phyloP scores from a whole-genome alignment of 2,113 vertebrate species.

The Apistogramma diplotaenia region DNA sequence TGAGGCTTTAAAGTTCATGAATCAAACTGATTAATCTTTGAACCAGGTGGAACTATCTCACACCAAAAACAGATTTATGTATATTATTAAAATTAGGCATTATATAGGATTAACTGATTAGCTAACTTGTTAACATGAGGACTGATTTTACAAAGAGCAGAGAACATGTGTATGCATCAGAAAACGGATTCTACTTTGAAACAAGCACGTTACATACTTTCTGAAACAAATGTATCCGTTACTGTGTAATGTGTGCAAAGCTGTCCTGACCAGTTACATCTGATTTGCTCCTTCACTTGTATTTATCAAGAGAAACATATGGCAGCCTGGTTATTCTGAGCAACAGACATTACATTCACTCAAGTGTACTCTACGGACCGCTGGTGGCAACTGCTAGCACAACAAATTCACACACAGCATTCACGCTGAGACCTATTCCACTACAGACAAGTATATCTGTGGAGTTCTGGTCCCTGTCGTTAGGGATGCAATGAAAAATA shows the following conservation, averaged over 20 bases:
- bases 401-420: not conserved
- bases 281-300: not conserved
- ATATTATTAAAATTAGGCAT: not conserved
- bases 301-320: constrained; percentile 8
- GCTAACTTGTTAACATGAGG: not conserved
- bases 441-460: not conserved
- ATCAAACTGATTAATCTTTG: not conserved
- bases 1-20: not conserved
- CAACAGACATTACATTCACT: constrained; percentile 10
- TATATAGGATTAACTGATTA: not conserved
- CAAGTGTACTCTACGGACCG: not conserved
- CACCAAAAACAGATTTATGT: not conserved
- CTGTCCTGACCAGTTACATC: not conserved
- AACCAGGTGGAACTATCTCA: not conserved
- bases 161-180: not conserved
- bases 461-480: not conserved
- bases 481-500: not conserved
- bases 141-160: not conserved
- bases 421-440: not conserved
- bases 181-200: not conserved
- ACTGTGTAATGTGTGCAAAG: not conserved
- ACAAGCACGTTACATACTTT: too few relatives aligned
- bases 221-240: not conserved
- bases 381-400: not conserved
- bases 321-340: constrained; percentile 10